Evolutionary conservation across 2,888 invertebrate species (phyloP).

Genomic region (Gortyna flavago): DNA sequence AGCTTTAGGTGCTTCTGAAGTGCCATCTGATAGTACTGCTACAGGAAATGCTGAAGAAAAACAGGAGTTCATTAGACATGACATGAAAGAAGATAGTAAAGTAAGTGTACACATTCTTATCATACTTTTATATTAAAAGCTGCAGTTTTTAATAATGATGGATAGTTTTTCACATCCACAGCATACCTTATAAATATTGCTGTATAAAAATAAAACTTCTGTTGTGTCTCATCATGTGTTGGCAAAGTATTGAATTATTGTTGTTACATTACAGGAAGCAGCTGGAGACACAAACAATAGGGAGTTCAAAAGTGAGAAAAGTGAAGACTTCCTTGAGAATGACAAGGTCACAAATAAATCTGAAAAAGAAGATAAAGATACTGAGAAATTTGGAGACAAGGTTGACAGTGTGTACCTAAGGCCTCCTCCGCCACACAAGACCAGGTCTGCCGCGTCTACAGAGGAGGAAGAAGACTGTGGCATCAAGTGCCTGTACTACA

Average conservation of each 20-base stretch:
- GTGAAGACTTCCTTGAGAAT: slow-evolving; percentile 75
- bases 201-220: neutral
- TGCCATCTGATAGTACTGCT: slow-evolving; percentile 66
- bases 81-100: slow-evolving; percentile 75
- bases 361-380: slow-evolving; percentile 66
- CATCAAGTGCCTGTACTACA: slow-evolving; percentile 91
- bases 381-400: slow-evolving; percentile 77
- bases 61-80: slow-evolving; percentile 74
- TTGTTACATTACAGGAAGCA: slow-evolving; percentile 75
- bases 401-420: slow-evolving; percentile 83
- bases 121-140: neutral
- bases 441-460: slow-evolving; percentile 73
- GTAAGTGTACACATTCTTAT: slow-evolving; percentile 67
- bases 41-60: slow-evolving; percentile 74
- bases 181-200: neutral
- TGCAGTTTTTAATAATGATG: no score
- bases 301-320: slow-evolving; percentile 66
- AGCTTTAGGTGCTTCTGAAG: slow-evolving; percentile 64
- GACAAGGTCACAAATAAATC: slow-evolving; percentile 71
- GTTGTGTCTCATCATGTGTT: neutral
- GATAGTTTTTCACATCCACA: neutral
- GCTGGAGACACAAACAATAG: slow-evolving; percentile 78
- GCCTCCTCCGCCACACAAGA: slow-evolving; percentile 77
- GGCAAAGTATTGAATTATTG: neutral
- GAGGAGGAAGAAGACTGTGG: slow-evolving; percentile 90